Percentiles rank a stretch among this genome's conserved stretches.
Evolutionary conservation across 2,888 invertebrate species (phyloP).

Genomic region (Lasioglossum pauxillum): DNA sequence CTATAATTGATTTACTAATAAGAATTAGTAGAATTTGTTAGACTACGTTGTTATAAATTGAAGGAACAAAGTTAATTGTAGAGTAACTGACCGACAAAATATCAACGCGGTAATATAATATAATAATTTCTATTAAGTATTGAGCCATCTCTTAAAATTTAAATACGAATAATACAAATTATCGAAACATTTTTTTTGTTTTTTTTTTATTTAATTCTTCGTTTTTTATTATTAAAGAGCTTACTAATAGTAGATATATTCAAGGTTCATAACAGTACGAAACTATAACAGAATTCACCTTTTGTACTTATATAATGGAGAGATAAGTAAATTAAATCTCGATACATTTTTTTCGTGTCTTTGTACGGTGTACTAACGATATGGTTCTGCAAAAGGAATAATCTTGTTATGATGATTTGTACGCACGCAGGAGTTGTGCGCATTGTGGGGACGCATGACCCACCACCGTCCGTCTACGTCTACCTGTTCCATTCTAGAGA

Average conservation of each 20-base stretch:
- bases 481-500: conserved; percentile 58
- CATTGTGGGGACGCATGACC: conserved; percentile 23
- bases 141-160: neutral
- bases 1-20: neutral
- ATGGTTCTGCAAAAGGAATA: neutral
- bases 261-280: neutral
- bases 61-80: neutral
- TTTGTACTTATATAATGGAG: neutral
- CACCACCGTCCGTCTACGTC: conserved; percentile 13
- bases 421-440: conserved; percentile 15
- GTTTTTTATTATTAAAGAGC: neutral
- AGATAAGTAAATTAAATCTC: neutral
- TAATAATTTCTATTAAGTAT: neutral
- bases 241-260: neutral
- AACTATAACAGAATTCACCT: neutral
- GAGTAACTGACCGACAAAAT: neutral
- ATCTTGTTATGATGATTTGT: neutral
- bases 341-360: neutral
- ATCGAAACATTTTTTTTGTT: neutral
- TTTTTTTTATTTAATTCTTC: neutral
- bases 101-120: neutral
- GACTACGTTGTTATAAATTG: neutral
- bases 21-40: neutral
- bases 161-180: neutral
- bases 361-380: neutral